Percentiles rank a stretch among this genome's conserved stretches.
phyloP scores from a whole-genome alignment of 2,888 invertebrate genomes.

The Cerastis rubricosa region DNA sequence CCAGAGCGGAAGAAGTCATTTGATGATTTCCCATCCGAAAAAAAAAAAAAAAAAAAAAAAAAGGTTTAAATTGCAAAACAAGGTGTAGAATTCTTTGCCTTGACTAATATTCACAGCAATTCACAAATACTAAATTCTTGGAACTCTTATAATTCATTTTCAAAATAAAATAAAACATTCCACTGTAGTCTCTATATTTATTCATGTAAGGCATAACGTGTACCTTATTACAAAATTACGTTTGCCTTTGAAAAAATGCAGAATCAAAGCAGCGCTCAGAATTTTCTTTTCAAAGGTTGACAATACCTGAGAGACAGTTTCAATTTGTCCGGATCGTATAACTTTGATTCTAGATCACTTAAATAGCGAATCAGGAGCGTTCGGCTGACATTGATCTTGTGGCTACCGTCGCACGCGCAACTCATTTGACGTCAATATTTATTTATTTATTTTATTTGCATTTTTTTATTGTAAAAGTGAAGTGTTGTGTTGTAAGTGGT shows the following conservation, averaged over 20 bases:
- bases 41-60: no score
- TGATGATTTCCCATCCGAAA: no score
- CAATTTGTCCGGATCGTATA: slow-evolving; percentile 72
- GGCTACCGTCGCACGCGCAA: slow-evolving; percentile 75
- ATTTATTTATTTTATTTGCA: slow-evolving; percentile 29
- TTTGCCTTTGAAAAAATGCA: not conserved
- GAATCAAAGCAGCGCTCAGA: not conserved
- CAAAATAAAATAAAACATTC: not conserved
- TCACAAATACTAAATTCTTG: not conserved
- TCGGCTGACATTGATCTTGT: slow-evolving; percentile 85
- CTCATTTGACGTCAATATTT: slow-evolving; percentile 23
- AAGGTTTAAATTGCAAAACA: not conserved
- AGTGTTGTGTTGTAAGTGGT: slow-evolving; percentile 54
- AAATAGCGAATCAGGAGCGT: slow-evolving; percentile 86
- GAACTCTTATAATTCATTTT: not conserved
- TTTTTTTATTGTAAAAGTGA: slow-evolving; percentile 47
- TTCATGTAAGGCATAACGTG: not conserved
- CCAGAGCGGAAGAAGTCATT: no score
- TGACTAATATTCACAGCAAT: not conserved
- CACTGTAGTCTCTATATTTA: no score
- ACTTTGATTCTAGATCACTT: slow-evolving; percentile 86
- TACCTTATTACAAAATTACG: not conserved
- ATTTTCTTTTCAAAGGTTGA: slow-evolving; percentile 12
- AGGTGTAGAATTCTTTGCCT: not conserved
- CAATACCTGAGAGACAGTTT: slow-evolving; percentile 51